These are phyloP conservation scores for Heliconius hermathena DNA, from an alignment of 1,140 invertebrate genomes.

Conservation along the genomic window DNA sequence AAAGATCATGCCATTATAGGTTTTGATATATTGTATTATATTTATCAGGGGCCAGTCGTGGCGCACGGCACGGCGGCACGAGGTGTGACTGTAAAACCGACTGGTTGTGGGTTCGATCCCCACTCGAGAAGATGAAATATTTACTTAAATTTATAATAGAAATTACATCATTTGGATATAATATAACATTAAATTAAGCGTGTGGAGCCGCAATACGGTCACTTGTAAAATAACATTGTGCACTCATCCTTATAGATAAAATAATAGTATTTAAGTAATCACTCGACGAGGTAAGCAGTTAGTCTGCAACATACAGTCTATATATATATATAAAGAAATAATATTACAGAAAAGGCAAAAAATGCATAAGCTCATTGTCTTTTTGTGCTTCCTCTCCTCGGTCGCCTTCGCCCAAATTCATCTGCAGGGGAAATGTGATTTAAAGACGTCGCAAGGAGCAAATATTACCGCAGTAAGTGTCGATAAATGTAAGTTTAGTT, in stretches of 20 bases:
- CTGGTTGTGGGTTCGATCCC: no score
- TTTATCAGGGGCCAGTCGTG: no score
- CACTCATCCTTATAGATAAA: not conserved
- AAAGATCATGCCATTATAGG: no score
- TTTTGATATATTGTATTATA: no score
- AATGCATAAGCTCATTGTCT: not conserved
- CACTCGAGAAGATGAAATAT: no score
- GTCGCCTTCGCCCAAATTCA: conserved; percentile 1
- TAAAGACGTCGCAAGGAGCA: not conserved
- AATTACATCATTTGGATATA: no score
- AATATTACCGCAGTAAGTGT: not conserved
- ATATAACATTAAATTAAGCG: no score
- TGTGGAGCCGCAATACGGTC: not conserved
- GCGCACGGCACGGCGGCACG: no score
- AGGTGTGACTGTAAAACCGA: no score
- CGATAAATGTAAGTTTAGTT: not conserved
- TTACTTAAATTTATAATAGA: no score
- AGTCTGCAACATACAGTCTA: not conserved
- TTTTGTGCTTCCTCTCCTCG: not conserved
- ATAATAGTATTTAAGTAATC: conserved; percentile 5
- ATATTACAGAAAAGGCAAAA: not conserved
- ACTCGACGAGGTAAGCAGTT: not conserved
- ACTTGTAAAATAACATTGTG: not conserved
- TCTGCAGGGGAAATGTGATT: not conserved
- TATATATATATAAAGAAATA: not conserved